Evolutionary conservation across 2,113 vertebrate genomes (phyloP).

Genomic region (Coturnix japonica): DNA sequence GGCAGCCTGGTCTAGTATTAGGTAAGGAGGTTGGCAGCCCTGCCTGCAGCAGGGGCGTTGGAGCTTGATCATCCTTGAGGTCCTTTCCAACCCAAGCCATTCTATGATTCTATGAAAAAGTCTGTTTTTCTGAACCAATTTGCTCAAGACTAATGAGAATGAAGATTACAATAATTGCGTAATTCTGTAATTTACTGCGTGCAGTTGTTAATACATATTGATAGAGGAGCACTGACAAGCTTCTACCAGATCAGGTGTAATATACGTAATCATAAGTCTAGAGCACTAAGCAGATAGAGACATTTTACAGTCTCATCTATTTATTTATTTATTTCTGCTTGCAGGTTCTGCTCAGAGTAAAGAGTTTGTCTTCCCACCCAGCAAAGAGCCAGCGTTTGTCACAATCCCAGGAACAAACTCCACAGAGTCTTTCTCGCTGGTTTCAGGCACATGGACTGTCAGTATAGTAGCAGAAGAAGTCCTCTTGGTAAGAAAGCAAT

Average conservation of each 20-base stretch:
- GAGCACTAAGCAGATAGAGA: background rate
- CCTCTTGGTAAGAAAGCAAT: slow-evolving; percentile 85
- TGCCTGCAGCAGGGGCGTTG: no score
- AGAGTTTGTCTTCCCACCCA: slow-evolving; percentile 86
- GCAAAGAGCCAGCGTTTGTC: slow-evolving; percentile 85
- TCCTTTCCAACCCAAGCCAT: no score
- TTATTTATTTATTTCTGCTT: background rate
- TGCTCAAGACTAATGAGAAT: background rate
- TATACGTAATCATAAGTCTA: background rate
- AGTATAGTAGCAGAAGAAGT: slow-evolving; percentile 86
- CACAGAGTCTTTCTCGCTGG: slow-evolving; percentile 83
- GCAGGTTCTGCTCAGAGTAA: slow-evolving; percentile 84
- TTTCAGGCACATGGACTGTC: slow-evolving; percentile 85
- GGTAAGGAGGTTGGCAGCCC: no score
- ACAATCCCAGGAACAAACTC: slow-evolving; percentile 88
- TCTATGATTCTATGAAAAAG: background rate
- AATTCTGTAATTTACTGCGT: background rate
- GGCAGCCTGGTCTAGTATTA: no score
- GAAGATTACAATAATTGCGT: background rate
- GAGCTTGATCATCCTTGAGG: no score
- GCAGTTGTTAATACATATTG: background rate
- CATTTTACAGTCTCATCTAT: background rate
- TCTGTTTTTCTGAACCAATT: background rate
- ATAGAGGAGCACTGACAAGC: background rate
- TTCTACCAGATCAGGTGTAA: background rate